Evolutionary conservation across 2,113 vertebrate genomes (phyloP).

Genomic region (Marmota flaviventris): DNA sequence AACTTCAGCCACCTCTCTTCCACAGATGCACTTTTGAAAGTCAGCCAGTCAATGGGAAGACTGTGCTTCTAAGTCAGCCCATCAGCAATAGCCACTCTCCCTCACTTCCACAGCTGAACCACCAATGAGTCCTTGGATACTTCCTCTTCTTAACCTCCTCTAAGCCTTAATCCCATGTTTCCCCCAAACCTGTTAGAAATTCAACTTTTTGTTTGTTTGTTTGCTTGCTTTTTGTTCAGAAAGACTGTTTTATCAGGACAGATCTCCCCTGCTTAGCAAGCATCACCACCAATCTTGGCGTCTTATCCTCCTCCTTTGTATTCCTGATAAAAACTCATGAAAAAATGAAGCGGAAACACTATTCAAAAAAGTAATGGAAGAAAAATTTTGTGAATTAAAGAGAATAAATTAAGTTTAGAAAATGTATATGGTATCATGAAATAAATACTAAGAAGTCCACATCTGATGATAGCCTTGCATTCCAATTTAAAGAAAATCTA

Average conservation of each 20-base stretch:
- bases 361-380: not conserved
- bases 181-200: not conserved
- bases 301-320: not conserved
- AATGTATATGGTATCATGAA: not conserved
- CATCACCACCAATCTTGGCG: not conserved
- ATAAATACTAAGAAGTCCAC: not conserved
- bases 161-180: not conserved
- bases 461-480: not conserved
- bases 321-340: not conserved
- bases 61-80: not conserved
- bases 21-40: not conserved
- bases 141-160: not conserved
- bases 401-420: not conserved
- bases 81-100: too few relatives aligned
- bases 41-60: not conserved
- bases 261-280: not conserved
- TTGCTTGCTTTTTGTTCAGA: not conserved
- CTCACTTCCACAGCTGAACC: not conserved
- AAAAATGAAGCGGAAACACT: not conserved
- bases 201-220: not conserved
- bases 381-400: not conserved
- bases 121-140: not conserved
- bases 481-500: not conserved
- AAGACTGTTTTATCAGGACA: not conserved
- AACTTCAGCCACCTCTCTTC: not conserved